Evolutionary conservation across 2,888 invertebrate species (phyloP).

Genomic region (Zhuqinia jingwanae): DNA sequence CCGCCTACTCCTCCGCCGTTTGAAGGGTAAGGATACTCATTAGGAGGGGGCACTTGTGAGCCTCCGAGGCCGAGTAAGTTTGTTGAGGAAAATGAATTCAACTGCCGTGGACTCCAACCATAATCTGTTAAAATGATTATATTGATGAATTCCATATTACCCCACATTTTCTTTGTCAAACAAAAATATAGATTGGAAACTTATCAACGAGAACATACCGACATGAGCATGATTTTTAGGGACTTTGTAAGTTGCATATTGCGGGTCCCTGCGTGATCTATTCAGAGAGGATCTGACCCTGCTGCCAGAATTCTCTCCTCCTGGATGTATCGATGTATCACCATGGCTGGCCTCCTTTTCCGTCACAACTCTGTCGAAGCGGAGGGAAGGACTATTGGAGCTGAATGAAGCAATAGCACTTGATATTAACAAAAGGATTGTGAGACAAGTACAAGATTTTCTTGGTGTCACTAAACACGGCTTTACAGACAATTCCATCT

Average conservation of each 20-base stretch:
- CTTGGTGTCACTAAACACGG: too few relatives aligned
- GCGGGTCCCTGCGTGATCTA: conserved; percentile 40
- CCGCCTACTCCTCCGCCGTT: conserved; percentile 3
- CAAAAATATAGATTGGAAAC: background rate
- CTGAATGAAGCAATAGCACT: background rate
- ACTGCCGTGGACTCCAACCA: conserved; percentile 53
- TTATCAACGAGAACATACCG: conserved; percentile 24
- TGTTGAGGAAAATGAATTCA: conserved; percentile 17
- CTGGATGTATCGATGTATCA: background rate
- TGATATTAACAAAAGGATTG: background rate
- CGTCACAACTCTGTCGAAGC: background rate
- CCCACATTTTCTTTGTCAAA: background rate
- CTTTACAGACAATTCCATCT: background rate
- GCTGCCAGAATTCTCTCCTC: too few relatives aligned
- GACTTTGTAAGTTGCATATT: conserved; percentile 49
- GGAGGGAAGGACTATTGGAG: background rate
- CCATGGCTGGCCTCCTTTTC: background rate
- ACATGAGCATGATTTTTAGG: conserved; percentile 42
- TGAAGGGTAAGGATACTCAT: conserved; percentile 36
- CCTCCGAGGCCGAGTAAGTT: conserved; percentile 24
- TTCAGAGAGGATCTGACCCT: background rate
- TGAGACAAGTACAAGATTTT: background rate
- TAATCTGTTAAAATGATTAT: too few relatives aligned
- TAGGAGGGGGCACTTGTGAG: conserved; percentile 32
- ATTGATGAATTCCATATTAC: background rate